A percentile compares a stretch with the other conserved stretches of the same genome.
Evolutionary conservation across 2,888 invertebrate species (phyloP).

Genomic region (Campoletis raptor): DNA sequence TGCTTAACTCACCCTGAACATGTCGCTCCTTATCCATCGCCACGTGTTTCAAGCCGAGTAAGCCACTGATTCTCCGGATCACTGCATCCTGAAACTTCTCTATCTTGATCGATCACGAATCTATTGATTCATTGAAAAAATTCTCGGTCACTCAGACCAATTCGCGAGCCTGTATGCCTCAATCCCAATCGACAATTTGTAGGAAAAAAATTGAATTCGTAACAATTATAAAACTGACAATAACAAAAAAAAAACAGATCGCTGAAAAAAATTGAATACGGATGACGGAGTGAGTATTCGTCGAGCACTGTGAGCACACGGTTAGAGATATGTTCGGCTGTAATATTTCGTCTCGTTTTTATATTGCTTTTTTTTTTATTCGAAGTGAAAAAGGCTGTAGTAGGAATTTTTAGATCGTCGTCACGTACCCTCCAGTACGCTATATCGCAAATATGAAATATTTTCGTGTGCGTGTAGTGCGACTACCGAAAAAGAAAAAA

Average conservation of each 20-base stretch:
- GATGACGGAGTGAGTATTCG: not conserved
- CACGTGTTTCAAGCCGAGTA: conserved; percentile 71
- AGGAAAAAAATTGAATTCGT: not conserved
- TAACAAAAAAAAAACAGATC: not conserved
- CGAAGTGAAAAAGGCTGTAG: conserved; percentile 1
- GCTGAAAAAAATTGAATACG: not conserved
- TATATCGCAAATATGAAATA: conserved; percentile 52
- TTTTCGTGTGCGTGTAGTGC: conserved; percentile 35
- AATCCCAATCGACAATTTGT: conserved; percentile 34
- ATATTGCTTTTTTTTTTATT: conserved; percentile 3
- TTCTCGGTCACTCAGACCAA: conserved; percentile 27
- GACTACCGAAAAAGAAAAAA: conserved; percentile 22
- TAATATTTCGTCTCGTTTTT: not conserved
- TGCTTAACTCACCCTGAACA: conserved; percentile 77
- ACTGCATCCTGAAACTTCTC: conserved; percentile 80
- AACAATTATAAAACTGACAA: not conserved
- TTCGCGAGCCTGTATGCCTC: conserved; percentile 7
- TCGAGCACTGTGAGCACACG: not conserved
- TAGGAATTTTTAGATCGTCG: conserved; percentile 41
- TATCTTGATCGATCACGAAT: conserved; percentile 67
- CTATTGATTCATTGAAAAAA: conserved; percentile 44
- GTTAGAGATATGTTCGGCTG: conserved; percentile 19
- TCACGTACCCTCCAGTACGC: conserved; percentile 30
- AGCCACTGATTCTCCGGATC: conserved; percentile 74
- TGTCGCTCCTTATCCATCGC: conserved; percentile 82